Evolutionary conservation across 2,113 vertebrate genomes (phyloP).

Genomic region (Protomyctophum bolini): DNA sequence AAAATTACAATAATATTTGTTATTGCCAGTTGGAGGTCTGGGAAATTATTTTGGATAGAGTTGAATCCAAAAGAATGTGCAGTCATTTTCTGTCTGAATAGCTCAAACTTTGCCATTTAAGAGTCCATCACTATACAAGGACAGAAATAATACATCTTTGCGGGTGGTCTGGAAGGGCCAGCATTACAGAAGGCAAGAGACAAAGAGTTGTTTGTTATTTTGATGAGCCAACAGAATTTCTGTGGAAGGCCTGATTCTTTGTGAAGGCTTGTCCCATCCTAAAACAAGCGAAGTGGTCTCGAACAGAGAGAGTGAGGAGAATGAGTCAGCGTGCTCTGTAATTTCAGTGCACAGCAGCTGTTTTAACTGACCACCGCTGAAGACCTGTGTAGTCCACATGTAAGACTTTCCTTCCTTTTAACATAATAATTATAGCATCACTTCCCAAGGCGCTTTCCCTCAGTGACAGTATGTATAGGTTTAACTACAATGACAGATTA

Average conservation of each 20-base stretch:
- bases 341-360: slow-evolving; percentile 72
- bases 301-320: slow-evolving; percentile 51
- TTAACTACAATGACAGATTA: slow-evolving; percentile 66
- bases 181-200: slow-evolving; percentile 48
- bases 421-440: slow-evolving; percentile 74
- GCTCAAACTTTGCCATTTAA: slow-evolving; percentile 3
- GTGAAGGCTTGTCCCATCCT: slow-evolving; percentile 35
- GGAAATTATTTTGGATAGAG: slow-evolving; percentile 1
- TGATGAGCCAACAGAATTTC: slow-evolving; percentile 61
- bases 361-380: slow-evolving; percentile 69
- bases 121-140: slow-evolving; percentile 18
- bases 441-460: slow-evolving; percentile 62
- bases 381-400: slow-evolving; percentile 75
- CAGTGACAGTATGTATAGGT: slow-evolving; percentile 63
- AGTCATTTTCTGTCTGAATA: not conserved
- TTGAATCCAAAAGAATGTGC: not conserved
- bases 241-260: slow-evolving; percentile 53
- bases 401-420: slow-evolving; percentile 72
- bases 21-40: slow-evolving; percentile 12
- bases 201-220: slow-evolving; percentile 59
- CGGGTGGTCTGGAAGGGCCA: slow-evolving; percentile 47
- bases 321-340: slow-evolving; percentile 74
- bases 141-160: slow-evolving; percentile 42
- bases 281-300: slow-evolving; percentile 53
- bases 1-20: slow-evolving; percentile 14